Base-by-base conservation (phyloP, 2,888 invertebrate species). In the Calliopum simillimum region DNA sequence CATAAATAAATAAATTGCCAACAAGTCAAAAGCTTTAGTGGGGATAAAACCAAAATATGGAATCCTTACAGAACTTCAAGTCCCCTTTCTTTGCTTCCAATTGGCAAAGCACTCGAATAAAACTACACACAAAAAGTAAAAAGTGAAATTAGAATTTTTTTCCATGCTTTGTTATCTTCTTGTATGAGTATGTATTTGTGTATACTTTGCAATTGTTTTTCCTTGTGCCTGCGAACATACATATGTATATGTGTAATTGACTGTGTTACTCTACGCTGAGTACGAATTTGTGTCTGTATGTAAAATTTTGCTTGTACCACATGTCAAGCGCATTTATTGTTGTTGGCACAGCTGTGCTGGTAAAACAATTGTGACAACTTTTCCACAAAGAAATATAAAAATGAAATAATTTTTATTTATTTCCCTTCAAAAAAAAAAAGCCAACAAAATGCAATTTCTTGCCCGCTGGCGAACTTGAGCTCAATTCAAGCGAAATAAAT, bases 391-490 rank as follows among this genome's bases (percentile, higher is more conserved):
- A 33, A 33, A 33, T 33, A 8, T 8, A 8, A 33, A 8, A 33
- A 33, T 33, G 33, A 33, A 25, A 65, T 55, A 55, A 23, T 44
- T 53, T 65, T 55, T 53, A 53, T 65, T 65, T 65, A 65, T 65
- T 47, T 49, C 62, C 12, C 21, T 55, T 14, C 21, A 44, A 46
- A 61, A 46, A 46, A 21, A 56, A 44, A 44, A 14, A 14, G 13
- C 21, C 43, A 61, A 13, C 25, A 46, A 61, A 46, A 4, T 21
- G 5, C 21, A 21, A 44, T 61, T 61, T 5, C 23, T 19, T n/a
- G 65, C 55, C 65, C 44, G 14, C 44, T 6, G 66, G 64, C 64
- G 72, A 72, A 72, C 72, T 72, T 69, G 69, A 72, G 69, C 67
- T 46, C 58, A 67, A 63, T 72, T 72, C 25, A 8, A 44, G 56